Evolutionary conservation across 1,140 invertebrate genomes (phyloP), one percentile per base, ranked within the genome.

Genomic region (Phymorhynchus buccinoides): DNA sequence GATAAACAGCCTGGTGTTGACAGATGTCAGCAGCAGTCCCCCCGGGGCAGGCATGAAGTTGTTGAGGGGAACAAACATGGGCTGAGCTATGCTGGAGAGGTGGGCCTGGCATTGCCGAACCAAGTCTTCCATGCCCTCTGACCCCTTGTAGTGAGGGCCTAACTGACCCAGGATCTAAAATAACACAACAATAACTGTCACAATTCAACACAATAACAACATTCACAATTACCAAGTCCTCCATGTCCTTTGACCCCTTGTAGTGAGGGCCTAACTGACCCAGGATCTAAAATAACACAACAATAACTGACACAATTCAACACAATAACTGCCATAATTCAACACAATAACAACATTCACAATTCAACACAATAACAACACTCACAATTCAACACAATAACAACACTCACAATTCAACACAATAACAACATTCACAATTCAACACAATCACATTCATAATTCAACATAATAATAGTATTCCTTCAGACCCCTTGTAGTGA

Each of bases 131-230:
- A 90, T n/a, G 32, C 68, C 73, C 18, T 68, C 22, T 71, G 86
- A 87, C 0, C 88, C 81, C 37, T 52, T 42, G 83, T 87, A 87
- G n/a, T 83, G 44, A 16, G 87, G 84, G 44, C 87, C 87, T 16
- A 90, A 75, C 79, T 88, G 88, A 12, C 85, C 86, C 52, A 89
- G 78, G 30, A 89, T 80, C 89, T 89, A 77, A 52, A 6, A 1
- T 7, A 18, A 52, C 41, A 48, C 32, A 44, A 30, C 37, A 44
- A 62, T 16, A n/a, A 80, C n/a, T 14, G 41, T 37, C n/a, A 48
- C 44, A 48, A 6, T 9, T 6, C 44, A 48, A 48, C 44, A 6
- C 35, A 37, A 41, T 1, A 27, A 39, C 75, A 73, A 14, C 35
- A 3, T 22, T 14, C 35, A n/a, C n/a, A n/a, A n/a, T n/a, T n/a